Evolutionary conservation across 1,140 invertebrate genomes (phyloP).

Genomic region (Drosophila jambulina): DNA sequence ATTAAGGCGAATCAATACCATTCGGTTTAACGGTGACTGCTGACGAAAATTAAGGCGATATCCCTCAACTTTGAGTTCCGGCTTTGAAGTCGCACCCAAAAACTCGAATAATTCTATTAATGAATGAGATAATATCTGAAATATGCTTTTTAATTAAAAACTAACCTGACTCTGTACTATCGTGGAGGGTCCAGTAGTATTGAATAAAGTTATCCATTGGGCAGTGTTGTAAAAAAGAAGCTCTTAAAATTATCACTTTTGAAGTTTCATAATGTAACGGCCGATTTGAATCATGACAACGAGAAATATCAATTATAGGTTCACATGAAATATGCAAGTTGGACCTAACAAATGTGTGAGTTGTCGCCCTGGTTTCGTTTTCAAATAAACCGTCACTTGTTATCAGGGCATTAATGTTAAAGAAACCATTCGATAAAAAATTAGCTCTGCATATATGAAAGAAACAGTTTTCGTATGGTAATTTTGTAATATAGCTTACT

Average conservation of each 20-base stretch:
- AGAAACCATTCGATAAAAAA: conserved; percentile 35
- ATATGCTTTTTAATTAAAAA: not conserved
- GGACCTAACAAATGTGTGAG: conserved; percentile 25
- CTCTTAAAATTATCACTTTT: conserved; percentile 30
- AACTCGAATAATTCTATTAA: conserved; percentile 36
- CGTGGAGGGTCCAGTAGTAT: conserved; percentile 55
- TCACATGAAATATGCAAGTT: conserved; percentile 22
- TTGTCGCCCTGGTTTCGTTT: conserved; percentile 3
- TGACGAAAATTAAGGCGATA: conserved; percentile 34
- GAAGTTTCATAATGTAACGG: conserved; percentile 48
- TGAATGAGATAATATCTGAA: too few relatives aligned
- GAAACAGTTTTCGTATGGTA: conserved; percentile 37
- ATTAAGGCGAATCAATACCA: conserved; percentile 46
- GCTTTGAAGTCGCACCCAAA: conserved; percentile 40
- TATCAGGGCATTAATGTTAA: conserved; percentile 18
- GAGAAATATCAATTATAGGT: conserved; percentile 30
- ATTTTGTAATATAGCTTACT: not conserved
- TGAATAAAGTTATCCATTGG: conserved; percentile 50
- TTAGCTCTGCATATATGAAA: conserved; percentile 35
- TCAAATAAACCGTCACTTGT: conserved; percentile 18
- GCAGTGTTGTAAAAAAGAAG: conserved; percentile 35
- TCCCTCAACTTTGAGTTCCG: conserved; percentile 36
- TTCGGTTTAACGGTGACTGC: conserved; percentile 35
- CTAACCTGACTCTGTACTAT: conserved; percentile 51
- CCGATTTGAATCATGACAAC: conserved; percentile 30